A percentile compares a stretch with the other conserved stretches of the same genome.
Conservation (phyloP, 1,140 invertebrate species). For the Stegodyphus dumicola region DNA sequence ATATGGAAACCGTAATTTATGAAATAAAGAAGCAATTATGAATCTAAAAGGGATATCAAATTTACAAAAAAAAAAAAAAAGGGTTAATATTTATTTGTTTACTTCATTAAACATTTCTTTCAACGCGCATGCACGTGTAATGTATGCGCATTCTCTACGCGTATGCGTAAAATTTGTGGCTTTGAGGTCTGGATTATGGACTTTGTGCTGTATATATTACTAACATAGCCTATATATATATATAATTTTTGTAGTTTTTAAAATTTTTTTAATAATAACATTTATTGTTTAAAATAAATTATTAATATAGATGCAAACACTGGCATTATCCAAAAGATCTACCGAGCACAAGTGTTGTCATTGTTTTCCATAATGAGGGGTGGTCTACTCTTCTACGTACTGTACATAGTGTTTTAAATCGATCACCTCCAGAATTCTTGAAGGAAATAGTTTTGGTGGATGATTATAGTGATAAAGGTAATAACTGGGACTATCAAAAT, state of each 20-base stretch:
- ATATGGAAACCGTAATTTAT: too few species aligned
- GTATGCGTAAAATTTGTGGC: too few species aligned
- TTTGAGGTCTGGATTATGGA: too few species aligned
- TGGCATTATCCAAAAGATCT: slow-evolving; percentile 94
- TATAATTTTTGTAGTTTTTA: background rate
- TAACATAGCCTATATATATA: too few species aligned
- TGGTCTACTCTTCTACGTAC: slow-evolving; percentile 94
- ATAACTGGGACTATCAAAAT: background rate
- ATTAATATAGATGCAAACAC: slow-evolving; percentile 82
- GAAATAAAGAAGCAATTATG: too few species aligned
- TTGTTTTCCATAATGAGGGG: slow-evolving; percentile 99
- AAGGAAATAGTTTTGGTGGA: slow-evolving; percentile 98
- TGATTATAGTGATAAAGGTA: slow-evolving; percentile 93
- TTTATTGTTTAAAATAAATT: background rate
- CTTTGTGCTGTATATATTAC: too few species aligned
- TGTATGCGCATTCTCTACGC: too few species aligned
- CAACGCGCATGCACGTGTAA: too few species aligned
- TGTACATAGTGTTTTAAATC: slow-evolving; percentile 95
- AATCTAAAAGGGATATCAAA: too few species aligned
- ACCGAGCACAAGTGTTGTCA: slow-evolving; percentile 92
- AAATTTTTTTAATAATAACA: background rate
- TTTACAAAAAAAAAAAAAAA: too few species aligned
- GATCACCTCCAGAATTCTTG: slow-evolving; percentile 88
- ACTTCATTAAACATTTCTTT: too few species aligned
- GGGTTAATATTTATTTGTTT: too few species aligned